phyloP scores from a whole-genome alignment of 2,113 vertebrate species.

The Dicerorhinus sumatrensis region DNA sequence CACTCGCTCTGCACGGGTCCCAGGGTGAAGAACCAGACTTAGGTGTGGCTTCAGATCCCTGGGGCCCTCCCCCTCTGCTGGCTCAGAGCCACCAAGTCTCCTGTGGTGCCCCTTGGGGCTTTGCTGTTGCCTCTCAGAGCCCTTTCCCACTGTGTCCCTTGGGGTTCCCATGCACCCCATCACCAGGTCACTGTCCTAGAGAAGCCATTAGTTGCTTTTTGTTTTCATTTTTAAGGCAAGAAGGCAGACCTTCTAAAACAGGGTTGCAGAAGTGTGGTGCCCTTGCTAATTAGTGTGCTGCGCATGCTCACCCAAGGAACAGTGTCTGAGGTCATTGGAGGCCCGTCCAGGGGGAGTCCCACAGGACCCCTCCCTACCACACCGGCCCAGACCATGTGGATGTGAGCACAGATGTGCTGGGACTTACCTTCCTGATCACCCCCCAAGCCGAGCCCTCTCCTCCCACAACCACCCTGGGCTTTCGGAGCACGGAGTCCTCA shows the following conservation, averaged over 20 bases:
- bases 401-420: neutral
- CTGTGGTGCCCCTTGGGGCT: neutral
- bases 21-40: accelerated
- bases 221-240: neutral
- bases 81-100: neutral
- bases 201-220: neutral
- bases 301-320: neutral
- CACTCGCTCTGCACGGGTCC: accelerated
- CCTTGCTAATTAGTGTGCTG: neutral
- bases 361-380: neutral
- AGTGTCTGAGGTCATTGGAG: neutral
- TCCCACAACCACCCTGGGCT: neutral
- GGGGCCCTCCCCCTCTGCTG: neutral
- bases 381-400: neutral
- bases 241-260: neutral
- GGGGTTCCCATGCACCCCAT: neutral
- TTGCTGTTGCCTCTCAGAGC: neutral
- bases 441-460: neutral
- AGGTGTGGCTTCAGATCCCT: neutral
- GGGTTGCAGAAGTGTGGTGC: neutral
- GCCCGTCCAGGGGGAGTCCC: neutral
- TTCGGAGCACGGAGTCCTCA: neutral
- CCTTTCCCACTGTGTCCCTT: neutral
- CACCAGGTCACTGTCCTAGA: neutral
- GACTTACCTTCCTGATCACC: neutral